Conservation (phyloP, 2,797 vertebrate species). For the Rallus crepitans region DNA sequence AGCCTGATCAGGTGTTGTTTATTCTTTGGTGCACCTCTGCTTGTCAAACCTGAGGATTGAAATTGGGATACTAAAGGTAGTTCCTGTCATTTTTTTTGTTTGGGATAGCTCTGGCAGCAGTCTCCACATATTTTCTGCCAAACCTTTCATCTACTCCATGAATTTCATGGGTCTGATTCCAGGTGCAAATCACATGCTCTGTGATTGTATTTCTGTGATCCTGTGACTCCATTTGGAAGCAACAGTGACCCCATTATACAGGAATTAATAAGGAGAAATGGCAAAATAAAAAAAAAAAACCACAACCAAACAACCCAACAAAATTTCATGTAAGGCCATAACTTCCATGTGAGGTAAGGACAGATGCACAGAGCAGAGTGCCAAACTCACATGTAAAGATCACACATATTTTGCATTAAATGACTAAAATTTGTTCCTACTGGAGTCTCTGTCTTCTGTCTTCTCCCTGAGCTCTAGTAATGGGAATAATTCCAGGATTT, state of each 20-base stretch:
- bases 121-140: neutral
- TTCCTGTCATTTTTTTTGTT: neutral
- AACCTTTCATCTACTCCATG: neutral
- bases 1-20: neutral
- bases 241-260: neutral
- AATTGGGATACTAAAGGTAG: neutral
- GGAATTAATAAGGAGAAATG: neutral
- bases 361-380: neutral
- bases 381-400: neutral
- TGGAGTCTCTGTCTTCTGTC: neutral
- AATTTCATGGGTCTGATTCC: neutral
- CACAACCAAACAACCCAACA: rapidly evolving
- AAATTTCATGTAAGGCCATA: neutral
- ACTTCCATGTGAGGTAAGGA: neutral
- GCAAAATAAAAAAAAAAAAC: neutral
- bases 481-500: neutral
- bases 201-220: neutral
- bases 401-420: neutral
- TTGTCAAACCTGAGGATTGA: neutral
- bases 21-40: neutral
- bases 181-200: neutral
- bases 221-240: neutral
- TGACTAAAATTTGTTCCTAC: neutral
- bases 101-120: neutral
- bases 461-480: neutral